Base-by-base conservation (phyloP, 1,140 invertebrate genomes). In the Lysiphlebus fabarum region DNA sequence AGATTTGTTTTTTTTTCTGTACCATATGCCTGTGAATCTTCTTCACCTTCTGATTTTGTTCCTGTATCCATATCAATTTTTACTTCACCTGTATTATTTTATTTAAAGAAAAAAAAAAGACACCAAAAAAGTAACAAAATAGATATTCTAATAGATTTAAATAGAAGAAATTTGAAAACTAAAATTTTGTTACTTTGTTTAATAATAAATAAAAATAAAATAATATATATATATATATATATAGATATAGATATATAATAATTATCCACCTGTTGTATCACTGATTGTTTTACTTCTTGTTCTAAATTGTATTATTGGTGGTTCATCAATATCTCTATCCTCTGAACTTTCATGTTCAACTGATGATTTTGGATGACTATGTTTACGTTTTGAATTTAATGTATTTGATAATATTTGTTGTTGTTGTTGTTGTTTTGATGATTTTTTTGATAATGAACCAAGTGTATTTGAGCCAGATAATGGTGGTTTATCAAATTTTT, bases 231-330 rank as follows among this genome's bases (percentile, higher is more conserved):
- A n/a, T n/a, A n/a, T n/a, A n/a, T n/a, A n/a, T n/a, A n/a, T n/a
- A n/a, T n/a, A n/a, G n/a, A n/a, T n/a, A n/a, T n/a, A n/a, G n/a
- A n/a, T n/a, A n/a, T n/a, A 48, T 38, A 14, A 66, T 58, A 51
- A 37, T 75, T 84, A 72, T 48, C 43, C 51, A 91, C 90, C 89
- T 67, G 84, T 82, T 43, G 84, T 83, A 75, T 96, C 92, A 62
- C 91, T 91, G 62, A 95, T 84, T 1, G 93, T 95, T 82, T 93
- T 94, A 79, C 92, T 95, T 61, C 93, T 83, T 58, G 86, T 85
- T 65, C 92, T 85, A 78, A 95, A 95, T 62, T 81, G 82, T 44
- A 65, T 72, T 78, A n/a, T 67, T 64, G 57, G 66, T 55, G 72
- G 49, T 14, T 77, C 76, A 57, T 78, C 77, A 14, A 41, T 54